Evolutionary conservation across 2,888 invertebrate species (phyloP), one percentile per base, ranked within the genome.

Genomic region (Meiosimyza decipiens): DNA sequence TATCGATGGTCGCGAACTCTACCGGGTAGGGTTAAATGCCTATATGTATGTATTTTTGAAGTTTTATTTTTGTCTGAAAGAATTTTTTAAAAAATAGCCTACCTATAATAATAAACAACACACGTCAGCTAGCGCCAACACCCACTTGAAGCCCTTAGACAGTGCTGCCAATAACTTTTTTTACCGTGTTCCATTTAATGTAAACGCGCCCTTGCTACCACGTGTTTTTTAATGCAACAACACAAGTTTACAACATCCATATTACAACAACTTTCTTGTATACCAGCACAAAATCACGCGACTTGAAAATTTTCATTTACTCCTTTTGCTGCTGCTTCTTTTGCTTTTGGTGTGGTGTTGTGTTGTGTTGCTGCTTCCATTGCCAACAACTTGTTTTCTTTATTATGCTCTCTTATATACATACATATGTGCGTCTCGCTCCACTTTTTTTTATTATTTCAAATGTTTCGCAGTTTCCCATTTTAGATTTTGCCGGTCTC

Each of bases 281-380:
- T 84, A 84, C 83, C 78, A 81, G 81, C 84, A 78, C 79, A 82
- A 82, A 84, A 83, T 83, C 83, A 83, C 79, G 79, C 83, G 81
- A 84, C 77, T 11, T 50, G 40, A 40, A 60, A 28, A 52, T 62
- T 52, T 60, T 18, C 18, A n/a, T 52, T 15, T 62, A 77, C 78
- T 70, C 51, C 13, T 71, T 67, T 16, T 15, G 65, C 66, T 71
- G 76, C 74, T 76, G 75, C 78, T 77, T 80, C 82, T 79, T 79
- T 74, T 82, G 77, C 77, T 79, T 76, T 63, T 72, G 77, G 77
- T 76, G 74, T 73, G 69, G 66, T 71, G 9, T 28, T 22, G 6
- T 64, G 72, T 74, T 75, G 73, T 65, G 71, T 66, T 50, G 73
- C 79, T 79, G 79, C 77, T 74, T 75, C 77, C 64, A 64, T 22